Evolutionary conservation across 2,113 vertebrate genomes (phyloP).

Genomic region (Cynopterus brachyotis): DNA sequence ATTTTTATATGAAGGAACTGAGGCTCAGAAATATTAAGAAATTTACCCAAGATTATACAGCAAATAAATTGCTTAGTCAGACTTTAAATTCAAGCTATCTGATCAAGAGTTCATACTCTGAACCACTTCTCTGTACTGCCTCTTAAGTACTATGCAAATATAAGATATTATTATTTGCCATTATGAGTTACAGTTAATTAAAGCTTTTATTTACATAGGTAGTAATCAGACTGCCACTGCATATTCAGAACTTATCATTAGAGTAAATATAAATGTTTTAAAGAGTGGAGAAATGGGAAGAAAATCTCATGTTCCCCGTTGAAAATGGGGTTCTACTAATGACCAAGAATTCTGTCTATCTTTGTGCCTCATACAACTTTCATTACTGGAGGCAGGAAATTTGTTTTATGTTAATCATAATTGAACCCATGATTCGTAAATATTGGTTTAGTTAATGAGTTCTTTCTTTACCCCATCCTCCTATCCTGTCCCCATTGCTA

Average conservation of each 20-base stretch:
- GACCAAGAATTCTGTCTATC: neutral
- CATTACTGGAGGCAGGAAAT: neutral
- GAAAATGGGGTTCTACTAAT: neutral
- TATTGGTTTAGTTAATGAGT: slow-evolving; percentile 39
- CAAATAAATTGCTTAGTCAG: neutral
- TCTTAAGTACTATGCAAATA: neutral
- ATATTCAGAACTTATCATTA: neutral
- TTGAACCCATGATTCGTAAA: neutral
- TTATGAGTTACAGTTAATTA: slow-evolving; percentile 13
- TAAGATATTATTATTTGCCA: neutral
- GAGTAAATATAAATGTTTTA: slow-evolving; percentile 30
- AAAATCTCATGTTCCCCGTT: neutral
- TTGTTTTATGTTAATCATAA: slow-evolving; percentile 37
- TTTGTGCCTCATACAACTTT: slow-evolving; percentile 27
- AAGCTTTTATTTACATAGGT: slow-evolving; percentile 18
- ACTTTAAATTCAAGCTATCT: neutral
- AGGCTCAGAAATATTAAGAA: neutral
- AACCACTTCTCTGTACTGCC: neutral
- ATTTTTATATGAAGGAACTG: slow-evolving; percentile 23
- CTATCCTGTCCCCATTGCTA: neutral
- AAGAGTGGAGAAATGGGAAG: neutral
- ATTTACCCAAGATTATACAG: neutral
- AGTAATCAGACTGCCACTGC: neutral
- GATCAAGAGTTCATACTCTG: neutral
- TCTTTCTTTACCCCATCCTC: neutral